Percentiles rank a stretch among this genome's conserved stretches.
Conservation (phyloP, 2,797 vertebrate genomes). For the Heliangelus exortis region DNA sequence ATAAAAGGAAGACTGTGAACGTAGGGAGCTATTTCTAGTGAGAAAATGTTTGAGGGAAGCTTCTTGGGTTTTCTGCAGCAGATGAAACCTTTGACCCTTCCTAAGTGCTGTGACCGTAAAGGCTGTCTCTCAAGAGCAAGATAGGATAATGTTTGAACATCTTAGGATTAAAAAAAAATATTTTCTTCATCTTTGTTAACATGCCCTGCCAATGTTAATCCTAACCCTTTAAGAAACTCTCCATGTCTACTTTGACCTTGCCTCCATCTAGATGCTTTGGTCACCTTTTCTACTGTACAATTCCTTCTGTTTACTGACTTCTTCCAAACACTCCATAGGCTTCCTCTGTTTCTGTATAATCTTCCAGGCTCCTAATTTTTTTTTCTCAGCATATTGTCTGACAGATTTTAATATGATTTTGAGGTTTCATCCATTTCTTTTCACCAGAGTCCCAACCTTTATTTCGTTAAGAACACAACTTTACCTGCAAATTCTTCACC, state of each 20-base stretch:
- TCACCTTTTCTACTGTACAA: background rate
- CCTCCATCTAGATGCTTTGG: background rate
- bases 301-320: background rate
- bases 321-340: background rate
- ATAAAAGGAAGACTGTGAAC: background rate
- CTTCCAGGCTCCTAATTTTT: background rate
- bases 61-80: background rate
- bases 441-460: background rate
- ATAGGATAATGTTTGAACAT: background rate
- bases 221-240: background rate
- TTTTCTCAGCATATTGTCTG: background rate
- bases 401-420: background rate
- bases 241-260: background rate
- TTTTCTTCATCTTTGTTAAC: background rate
- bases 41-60: slow-evolving; percentile 31
- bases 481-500: background rate
- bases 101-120: background rate
- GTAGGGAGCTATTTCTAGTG: background rate
- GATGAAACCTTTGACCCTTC: slow-evolving; percentile 4
- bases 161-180: slow-evolving; percentile 17
- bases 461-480: background rate
- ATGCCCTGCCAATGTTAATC: background rate
- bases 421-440: background rate
- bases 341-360: background rate
- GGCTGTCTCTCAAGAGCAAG: slow-evolving; percentile 1